These are phyloP conservation scores for Semotilus atromaculatus DNA, from an alignment of 2,797 vertebrate genomes.

Conservation along the genomic window DNA sequence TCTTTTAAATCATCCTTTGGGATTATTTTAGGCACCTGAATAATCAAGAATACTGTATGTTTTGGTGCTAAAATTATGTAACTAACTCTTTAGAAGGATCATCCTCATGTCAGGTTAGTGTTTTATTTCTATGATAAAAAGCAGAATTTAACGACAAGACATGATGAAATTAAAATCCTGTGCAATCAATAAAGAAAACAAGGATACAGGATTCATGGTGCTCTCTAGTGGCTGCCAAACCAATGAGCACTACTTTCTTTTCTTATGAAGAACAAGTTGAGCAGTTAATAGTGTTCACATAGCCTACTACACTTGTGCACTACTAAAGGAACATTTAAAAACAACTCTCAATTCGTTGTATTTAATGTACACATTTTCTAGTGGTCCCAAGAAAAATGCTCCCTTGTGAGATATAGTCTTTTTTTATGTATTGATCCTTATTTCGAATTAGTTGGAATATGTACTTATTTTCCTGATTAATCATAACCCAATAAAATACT, in stretches of 20 bases:
- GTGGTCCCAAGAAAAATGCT: not conserved
- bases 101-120: not conserved
- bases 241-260: not conserved
- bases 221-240: slow-evolving; percentile 4
- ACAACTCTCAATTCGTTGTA: not conserved
- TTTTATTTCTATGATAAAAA: not conserved
- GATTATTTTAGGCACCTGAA: not conserved
- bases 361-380: not conserved
- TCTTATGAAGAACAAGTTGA: not conserved
- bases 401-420: not conserved
- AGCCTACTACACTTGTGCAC: not conserved
- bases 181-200: not conserved
- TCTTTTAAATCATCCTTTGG: not conserved
- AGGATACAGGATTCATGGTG: not conserved
- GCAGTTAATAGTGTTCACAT: not conserved
- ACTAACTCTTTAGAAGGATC: not conserved
- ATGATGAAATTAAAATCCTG: not conserved
- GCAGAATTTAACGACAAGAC: not conserved
- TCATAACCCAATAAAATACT: not conserved
- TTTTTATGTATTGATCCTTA: not conserved
- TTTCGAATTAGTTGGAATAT: not conserved
- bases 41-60: not conserved
- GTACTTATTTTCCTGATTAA: not conserved
- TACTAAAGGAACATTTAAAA: not conserved
- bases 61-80: not conserved